phyloP scores from a whole-genome alignment of 2,113 vertebrate species.

The Scytalopus superciliaris region DNA sequence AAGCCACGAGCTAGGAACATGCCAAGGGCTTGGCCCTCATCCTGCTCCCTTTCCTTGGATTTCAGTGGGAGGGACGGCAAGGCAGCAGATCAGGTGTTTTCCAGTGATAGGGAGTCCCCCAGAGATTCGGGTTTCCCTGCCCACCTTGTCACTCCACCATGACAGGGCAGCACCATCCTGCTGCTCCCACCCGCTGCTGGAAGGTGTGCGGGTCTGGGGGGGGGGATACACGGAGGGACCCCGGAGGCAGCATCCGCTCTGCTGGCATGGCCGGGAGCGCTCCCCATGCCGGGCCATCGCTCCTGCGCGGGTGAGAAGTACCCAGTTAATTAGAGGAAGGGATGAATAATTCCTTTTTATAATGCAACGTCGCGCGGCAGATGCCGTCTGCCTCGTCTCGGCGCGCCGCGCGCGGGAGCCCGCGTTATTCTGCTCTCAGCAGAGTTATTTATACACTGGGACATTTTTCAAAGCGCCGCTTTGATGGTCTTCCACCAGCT shows the following conservation, averaged over 20 bases:
- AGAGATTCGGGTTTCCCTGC: not conserved
- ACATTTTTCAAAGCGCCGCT: constrained; percentile 72
- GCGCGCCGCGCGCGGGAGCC: constrained; percentile 48
- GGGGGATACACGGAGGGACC: not conserved
- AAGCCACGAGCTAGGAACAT: rapidly evolving
- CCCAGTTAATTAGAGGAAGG: constrained; percentile 63
- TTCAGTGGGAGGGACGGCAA: not conserved
- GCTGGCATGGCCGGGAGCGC: not conserved
- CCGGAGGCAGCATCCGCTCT: not conserved
- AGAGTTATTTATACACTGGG: constrained; percentile 74
- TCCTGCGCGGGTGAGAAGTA: not conserved
- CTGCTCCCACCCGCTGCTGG: not conserved
- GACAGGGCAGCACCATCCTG: not conserved
- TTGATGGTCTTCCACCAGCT: constrained; percentile 73
- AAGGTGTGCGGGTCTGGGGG: rapidly evolving
- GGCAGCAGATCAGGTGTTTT: not conserved
- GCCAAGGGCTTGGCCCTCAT: not conserved
- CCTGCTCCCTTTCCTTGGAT: not conserved
- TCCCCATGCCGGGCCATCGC: not conserved
- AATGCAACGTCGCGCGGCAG: constrained; percentile 30
- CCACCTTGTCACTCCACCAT: not conserved
- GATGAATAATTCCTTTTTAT: constrained; percentile 77
- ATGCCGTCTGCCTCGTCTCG: constrained; percentile 57
- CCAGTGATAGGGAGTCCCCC: not conserved
- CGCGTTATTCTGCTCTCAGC: constrained; percentile 57